Conservation (phyloP, 1,140 invertebrate genomes). For the Hyles vespertilio region DNA sequence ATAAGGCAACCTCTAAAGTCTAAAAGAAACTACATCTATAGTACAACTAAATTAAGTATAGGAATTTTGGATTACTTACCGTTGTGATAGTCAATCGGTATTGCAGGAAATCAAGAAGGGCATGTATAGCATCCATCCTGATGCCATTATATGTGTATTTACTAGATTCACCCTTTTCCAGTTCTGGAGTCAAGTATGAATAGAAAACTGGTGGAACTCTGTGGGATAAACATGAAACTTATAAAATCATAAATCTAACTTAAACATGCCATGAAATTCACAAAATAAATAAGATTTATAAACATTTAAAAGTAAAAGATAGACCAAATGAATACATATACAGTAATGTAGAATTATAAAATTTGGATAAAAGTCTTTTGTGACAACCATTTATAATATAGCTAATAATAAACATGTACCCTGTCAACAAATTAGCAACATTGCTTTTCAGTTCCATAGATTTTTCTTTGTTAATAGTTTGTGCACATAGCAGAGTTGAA, state of each 20-base stretch:
- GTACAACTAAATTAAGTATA: neutral
- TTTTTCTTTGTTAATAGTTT: constrained; percentile 78
- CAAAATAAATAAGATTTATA: no score
- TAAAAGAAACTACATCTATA: neutral
- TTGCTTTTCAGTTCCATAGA: constrained; percentile 85
- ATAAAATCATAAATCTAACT: neutral
- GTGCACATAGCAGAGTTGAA: constrained; percentile 82
- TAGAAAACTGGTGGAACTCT: constrained; percentile 59
- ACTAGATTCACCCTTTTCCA: constrained; percentile 43
- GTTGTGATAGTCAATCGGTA: constrained; percentile 74
- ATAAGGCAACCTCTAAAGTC: neutral
- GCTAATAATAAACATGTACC: constrained; percentile 31
- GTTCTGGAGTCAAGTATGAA: constrained; percentile 47
- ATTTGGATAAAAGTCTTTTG: no score
- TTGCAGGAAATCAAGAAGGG: constrained; percentile 81
- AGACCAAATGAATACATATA: no score
- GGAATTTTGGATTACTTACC: constrained; percentile 30
- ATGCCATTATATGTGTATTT: constrained; percentile 76
- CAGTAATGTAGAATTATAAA: no score
- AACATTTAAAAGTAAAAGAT: no score
- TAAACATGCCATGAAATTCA: no score
- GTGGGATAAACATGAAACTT: constrained; percentile 20
- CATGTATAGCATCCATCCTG: constrained; percentile 83
- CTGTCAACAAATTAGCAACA: constrained; percentile 79
- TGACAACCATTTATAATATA: neutral